Evolutionary conservation across 2,113 vertebrate genomes (phyloP).

Genomic region (Hystrix cristata): DNA sequence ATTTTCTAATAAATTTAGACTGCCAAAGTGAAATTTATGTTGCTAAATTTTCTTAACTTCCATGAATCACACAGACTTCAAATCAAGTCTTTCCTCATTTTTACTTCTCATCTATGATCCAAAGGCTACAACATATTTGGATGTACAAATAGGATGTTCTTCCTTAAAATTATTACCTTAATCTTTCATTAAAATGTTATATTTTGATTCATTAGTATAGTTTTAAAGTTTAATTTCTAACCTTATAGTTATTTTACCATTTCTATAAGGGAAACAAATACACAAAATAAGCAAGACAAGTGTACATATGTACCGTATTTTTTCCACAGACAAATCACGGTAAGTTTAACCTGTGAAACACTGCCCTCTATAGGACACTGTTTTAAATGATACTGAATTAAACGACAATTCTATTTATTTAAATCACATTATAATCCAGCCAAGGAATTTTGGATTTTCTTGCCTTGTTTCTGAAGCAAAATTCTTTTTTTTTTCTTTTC

Average conservation of each 20-base stretch:
- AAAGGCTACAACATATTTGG: neutral
- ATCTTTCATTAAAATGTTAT: conserved; percentile 37
- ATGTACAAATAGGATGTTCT: conserved; percentile 27
- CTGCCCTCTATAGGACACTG: conserved; percentile 86
- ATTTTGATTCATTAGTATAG: conserved; percentile 25
- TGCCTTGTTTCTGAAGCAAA: conserved; percentile 35
- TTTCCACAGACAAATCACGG: conserved; percentile 24
- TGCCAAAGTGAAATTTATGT: conserved; percentile 38
- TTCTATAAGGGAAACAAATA: conserved; percentile 55
- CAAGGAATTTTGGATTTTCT: conserved; percentile 40
- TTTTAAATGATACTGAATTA: conserved; percentile 68
- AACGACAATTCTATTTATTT: conserved; percentile 58
- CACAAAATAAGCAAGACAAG: conserved; percentile 55
- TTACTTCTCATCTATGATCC: conserved; percentile 29
- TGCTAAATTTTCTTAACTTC: conserved; percentile 51
- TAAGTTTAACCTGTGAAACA: conserved; percentile 72
- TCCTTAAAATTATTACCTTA: conserved; percentile 33
- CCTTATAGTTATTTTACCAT: conserved; percentile 18
- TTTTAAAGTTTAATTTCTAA: conserved; percentile 51
- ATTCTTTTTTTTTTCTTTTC: neutral
- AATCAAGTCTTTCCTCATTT: conserved; percentile 43
- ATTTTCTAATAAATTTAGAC: conserved; percentile 27
- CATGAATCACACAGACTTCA: neutral
- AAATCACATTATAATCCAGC: neutral
- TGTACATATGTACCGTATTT: neutral